phyloP scores from a whole-genome alignment of 2,888 invertebrate genomes.

The Blastobasis lacticolella region DNA sequence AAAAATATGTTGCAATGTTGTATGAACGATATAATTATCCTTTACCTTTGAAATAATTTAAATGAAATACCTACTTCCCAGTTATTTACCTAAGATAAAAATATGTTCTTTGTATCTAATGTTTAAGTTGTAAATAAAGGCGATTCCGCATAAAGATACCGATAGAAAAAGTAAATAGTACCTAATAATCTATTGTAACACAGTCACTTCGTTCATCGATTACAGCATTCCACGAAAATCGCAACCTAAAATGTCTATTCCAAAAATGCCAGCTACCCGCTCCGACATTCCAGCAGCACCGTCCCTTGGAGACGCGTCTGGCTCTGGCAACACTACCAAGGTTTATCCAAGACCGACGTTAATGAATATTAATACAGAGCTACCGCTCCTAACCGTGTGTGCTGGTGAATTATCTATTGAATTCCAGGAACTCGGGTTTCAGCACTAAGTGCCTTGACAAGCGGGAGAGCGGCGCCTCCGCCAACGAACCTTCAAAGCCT shows the following conservation, averaged over 20 bases:
- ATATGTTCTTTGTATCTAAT: too few species aligned
- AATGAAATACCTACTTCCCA: too few species aligned
- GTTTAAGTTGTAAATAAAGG: too few species aligned
- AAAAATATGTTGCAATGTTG: too few species aligned
- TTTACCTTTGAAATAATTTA: too few species aligned
- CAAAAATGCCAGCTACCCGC: not conserved
- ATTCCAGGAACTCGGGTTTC: slow-evolving; percentile 20
- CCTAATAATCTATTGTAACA: not conserved
- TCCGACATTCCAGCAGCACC: not conserved
- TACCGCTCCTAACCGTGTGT: slow-evolving; percentile 29
- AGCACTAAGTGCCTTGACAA: too few species aligned
- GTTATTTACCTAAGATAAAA: too few species aligned
- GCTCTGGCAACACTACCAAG: slow-evolving; percentile 10
- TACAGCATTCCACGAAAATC: not conserved
- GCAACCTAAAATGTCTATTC: not conserved
- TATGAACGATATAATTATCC: too few species aligned
- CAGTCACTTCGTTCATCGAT: not conserved
- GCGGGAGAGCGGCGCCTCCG: too few species aligned
- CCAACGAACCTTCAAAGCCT: slow-evolving; percentile 1
- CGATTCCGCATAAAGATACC: too few species aligned
- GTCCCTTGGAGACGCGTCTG: not conserved
- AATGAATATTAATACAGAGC: slow-evolving; percentile 53
- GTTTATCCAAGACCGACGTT: slow-evolving; percentile 39
- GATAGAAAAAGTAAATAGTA: too few species aligned
- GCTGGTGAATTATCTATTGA: slow-evolving; percentile 35